Conservation (phyloP, 2,797 vertebrate species). For the Arrhamphus sclerolepis region DNA sequence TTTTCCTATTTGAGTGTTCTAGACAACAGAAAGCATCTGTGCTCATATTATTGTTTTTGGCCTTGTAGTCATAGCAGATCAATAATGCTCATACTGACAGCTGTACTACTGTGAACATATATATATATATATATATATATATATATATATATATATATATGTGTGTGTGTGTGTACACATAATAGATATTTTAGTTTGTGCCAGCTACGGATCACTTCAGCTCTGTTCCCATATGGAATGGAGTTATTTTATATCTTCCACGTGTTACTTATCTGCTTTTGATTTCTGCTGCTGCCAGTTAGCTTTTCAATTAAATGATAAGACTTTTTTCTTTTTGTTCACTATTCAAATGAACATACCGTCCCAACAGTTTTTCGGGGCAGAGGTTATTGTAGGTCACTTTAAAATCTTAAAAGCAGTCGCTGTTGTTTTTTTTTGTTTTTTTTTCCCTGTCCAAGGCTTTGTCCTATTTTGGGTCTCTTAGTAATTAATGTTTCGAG, state of each 20-base stretch:
- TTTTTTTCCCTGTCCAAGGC: neutral
- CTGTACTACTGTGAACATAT: too few relatives aligned
- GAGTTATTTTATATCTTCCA: slow-evolving; percentile 50
- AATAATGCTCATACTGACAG: neutral
- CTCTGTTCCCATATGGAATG: slow-evolving; percentile 40
- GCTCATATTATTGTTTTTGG: slow-evolving; percentile 14
- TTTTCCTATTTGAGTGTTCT: slow-evolving; percentile 53
- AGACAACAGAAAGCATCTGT: slow-evolving; percentile 56
- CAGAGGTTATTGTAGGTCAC: slow-evolving; percentile 47
- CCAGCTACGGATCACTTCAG: slow-evolving; percentile 31
- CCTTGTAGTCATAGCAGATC: slow-evolving; percentile 19
- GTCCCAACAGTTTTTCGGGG: slow-evolving; percentile 56
- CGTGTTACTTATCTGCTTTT: slow-evolving; percentile 52
- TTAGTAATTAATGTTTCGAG: slow-evolving; percentile 20
- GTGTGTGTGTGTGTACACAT: slow-evolving; percentile 5
- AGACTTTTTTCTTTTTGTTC: slow-evolving; percentile 50
- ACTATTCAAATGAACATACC: slow-evolving; percentile 56
- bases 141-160: too few relatives aligned
- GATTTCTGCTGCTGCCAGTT: slow-evolving; percentile 63
- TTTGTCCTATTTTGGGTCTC: slow-evolving; percentile 14
- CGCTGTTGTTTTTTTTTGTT: too few relatives aligned
- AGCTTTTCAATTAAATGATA: slow-evolving; percentile 80
- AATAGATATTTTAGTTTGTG: slow-evolving; percentile 42
- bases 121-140: too few relatives aligned
- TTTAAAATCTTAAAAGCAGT: slow-evolving; percentile 39